phyloP scores from a whole-genome alignment of 2,797 vertebrate genomes.

The Danio choprae region DNA sequence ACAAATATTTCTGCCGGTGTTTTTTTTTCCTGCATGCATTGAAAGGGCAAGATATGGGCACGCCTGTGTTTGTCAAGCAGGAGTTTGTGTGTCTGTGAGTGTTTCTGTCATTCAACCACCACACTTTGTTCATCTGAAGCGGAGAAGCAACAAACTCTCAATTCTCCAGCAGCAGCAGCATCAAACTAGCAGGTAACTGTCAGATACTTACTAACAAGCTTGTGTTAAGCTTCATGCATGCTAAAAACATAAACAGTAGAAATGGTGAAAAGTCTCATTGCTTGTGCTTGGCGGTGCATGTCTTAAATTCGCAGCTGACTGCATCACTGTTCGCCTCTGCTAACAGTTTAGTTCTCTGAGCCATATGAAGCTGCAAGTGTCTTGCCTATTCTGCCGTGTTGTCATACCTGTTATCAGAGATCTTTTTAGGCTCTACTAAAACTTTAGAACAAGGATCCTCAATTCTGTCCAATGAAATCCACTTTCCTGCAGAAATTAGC shows the following conservation, averaged over 20 bases:
- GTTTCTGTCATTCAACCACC: slow-evolving; percentile 5
- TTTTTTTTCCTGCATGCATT: not conserved
- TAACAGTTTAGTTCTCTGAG: slow-evolving; percentile 9
- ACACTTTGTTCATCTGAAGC: slow-evolving; percentile 20
- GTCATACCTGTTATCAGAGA: slow-evolving; percentile 28
- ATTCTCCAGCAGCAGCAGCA: slow-evolving; percentile 9
- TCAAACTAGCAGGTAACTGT: slow-evolving; percentile 16
- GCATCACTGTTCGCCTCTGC: slow-evolving; percentile 2
- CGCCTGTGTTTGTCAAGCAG: slow-evolving; percentile 24
- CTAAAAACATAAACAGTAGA: not conserved
- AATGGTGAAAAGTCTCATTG: not conserved
- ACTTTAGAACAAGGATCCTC: not conserved
- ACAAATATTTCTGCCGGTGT: not conserved
- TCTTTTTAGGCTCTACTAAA: slow-evolving; percentile 32
- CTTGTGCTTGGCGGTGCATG: slow-evolving; percentile 9
- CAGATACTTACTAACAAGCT: slow-evolving; percentile 18
- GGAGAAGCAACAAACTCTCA: slow-evolving; percentile 25
- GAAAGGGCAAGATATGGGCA: slow-evolving; percentile 19
- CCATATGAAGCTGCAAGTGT: slow-evolving; percentile 34
- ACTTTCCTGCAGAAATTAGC: too few species aligned
- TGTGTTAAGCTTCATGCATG: not conserved
- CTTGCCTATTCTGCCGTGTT: slow-evolving; percentile 17
- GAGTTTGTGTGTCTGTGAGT: slow-evolving; percentile 7
- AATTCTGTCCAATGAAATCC: too few species aligned
- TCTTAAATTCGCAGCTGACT: slow-evolving; percentile 1